Conservation (phyloP, 2,113 vertebrate genomes). For the Cygnus buccinator region DNA sequence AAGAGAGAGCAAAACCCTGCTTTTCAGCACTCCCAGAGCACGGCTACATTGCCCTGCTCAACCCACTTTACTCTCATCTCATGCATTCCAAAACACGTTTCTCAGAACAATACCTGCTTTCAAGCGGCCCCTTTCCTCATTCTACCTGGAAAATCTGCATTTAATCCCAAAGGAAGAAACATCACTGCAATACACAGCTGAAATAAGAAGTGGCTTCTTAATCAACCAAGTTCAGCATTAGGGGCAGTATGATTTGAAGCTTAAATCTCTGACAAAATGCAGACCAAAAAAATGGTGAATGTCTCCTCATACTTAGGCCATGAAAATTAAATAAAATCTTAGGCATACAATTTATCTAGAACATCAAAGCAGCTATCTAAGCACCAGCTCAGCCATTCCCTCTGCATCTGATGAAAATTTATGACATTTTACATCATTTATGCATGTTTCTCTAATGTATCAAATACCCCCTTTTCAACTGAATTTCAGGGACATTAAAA, state of each 20-base stretch:
- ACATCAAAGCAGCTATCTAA: background rate
- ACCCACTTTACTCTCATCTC: background rate
- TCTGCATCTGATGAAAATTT: background rate
- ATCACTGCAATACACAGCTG: background rate
- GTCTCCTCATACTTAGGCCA: background rate
- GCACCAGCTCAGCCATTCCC: background rate
- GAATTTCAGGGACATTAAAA: background rate
- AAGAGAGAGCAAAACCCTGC: slow-evolving; percentile 22
- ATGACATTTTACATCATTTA: background rate
- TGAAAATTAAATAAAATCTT: background rate
- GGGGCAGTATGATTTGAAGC: background rate
- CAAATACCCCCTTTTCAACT: background rate
- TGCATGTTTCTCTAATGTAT: background rate
- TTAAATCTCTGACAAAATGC: background rate
- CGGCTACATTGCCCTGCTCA: background rate
- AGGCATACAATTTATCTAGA: background rate
- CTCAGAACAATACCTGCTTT: fast-evolving
- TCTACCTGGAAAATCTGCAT: background rate
- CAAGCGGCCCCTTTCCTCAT: background rate
- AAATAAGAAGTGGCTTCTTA: background rate
- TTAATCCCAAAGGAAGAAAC: background rate
- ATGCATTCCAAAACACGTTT: background rate
- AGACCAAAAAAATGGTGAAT: background rate
- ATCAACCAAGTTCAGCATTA: background rate
- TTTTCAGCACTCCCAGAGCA: slow-evolving; percentile 14